Evolutionary conservation across 2,797 vertebrate species (phyloP), one percentile per base, ranked within the genome.

Genomic region (Simalia tracyae): DNA sequence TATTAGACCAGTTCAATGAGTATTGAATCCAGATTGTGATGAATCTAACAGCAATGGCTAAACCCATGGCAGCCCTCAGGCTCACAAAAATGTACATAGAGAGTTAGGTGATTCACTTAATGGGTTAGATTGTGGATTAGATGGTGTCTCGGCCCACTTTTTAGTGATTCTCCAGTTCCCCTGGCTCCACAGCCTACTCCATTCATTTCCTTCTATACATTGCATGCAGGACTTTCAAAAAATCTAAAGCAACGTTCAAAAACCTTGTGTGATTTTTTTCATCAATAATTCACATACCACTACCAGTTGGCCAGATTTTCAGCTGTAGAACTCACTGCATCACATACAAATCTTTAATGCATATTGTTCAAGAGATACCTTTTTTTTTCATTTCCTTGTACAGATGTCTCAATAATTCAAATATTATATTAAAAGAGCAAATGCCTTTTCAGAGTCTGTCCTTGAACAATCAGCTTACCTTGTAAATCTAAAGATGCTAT

Each of bases 401-500:
- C 93, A 95, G 95, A 57, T 31, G 56, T 66, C 93, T 86, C 94
- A 86, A 91, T 93, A 92, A 95, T 94, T 57, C 11, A 14, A 63
- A 7, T 76, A 93, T 94, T 91, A 84, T 94, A 93, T 91, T 88
- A 95, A 92, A 68, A 84, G 22, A 0, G 9, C 81, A 50, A 86
- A 54, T 86, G 90, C 92, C 91, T 91, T 93, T 94, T 93, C 93
- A 57, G 87, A 84, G 84, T 46, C 92, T 94, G 92, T 81, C 76
- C 85, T 87, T 94, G 26, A 93, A 89, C 72, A 95, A 93, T 95
- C 92, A 94, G 92, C 86, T 89, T 84, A 68, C 89, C 84, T 95
- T 86, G 95, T 86, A 94, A 93, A 95, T 92, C 86, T 94, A 90
- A 91, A 93, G 87, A 87, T 94, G 95, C 50, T 94, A 91, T 28